Base-by-base conservation (phyloP, 2,888 invertebrate species). In the Caenorhabditis sp. region DNA sequence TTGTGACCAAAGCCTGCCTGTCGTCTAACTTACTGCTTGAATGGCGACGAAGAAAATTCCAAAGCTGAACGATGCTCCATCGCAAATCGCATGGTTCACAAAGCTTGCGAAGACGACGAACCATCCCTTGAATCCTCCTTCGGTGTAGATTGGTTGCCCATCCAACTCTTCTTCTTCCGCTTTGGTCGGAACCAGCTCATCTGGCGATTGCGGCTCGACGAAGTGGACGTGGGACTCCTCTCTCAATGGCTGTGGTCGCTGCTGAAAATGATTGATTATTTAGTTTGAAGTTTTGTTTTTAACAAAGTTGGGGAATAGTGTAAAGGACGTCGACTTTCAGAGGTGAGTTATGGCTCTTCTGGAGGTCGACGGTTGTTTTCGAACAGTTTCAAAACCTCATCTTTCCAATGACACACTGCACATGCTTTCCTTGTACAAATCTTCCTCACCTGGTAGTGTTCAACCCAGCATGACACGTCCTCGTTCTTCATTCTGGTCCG, bases 41-140 rank as follows among this genome's bases (percentile, higher is more conserved):
- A 97, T 95, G 92, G 96, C 95, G 2, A 95, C 95, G 93, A 95
- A 96, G 90, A 97, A 95, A 5, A 97, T 95, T 74, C 97, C 97
- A 93, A 97, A 97, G 86, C 96, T 96, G 93, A 96, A 96, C 0
- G 96, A 96, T 87, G 96, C 95, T 2, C 97, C 97, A 92, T 97
- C 97, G 51, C 96, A 96, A 90, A 97, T 96, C 85, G 96, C 94
- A 92, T 96, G 96, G 85, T 96, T 95, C 93, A 96, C 94, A 92
- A 97, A 97, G 0, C 96, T 95, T 28, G 96, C 96, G 82, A 95
- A 95, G 0, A 97, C 96, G 68, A 97, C 95, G 38, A 97, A 95
- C 97, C 97, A 97, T 19, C 70, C 86, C n/a, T n/a, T n/a, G 28
- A 84, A 87, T 24, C 84, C 85, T n/a, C 75, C 86, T 24, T 86